Evolutionary conservation across 2,797 vertebrate species (phyloP).

Genomic region (Harpagifer antarcticus): DNA sequence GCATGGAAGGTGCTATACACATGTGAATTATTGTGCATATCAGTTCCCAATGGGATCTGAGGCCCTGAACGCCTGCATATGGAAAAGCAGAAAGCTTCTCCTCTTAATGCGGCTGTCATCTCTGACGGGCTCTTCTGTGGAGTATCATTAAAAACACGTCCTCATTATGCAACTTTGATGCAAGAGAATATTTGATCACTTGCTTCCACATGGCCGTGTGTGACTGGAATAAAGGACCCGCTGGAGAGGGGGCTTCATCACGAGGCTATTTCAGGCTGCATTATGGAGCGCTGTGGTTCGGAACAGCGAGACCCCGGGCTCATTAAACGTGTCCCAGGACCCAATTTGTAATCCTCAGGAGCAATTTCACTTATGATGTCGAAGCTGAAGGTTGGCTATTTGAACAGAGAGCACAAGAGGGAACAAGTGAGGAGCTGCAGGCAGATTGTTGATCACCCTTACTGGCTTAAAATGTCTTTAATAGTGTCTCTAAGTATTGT

Average conservation of each 20-base stretch:
- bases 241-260: conserved; percentile 52
- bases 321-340: conserved; percentile 40
- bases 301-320: conserved; percentile 41
- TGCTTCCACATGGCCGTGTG: conserved; percentile 42
- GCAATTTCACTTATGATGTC: conserved; percentile 4
- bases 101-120: conserved; percentile 55
- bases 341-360: conserved; percentile 23
- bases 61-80: conserved; percentile 11
- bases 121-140: conserved; percentile 34
- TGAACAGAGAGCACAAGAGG: background rate
- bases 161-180: conserved; percentile 70
- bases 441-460: too few species aligned
- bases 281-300: conserved; percentile 42
- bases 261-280: conserved; percentile 43
- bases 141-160: conserved; percentile 58
- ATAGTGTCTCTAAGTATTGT: too few species aligned
- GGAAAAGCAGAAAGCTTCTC: conserved; percentile 30
- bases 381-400: background rate
- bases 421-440: background rate
- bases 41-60: conserved; percentile 22
- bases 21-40: conserved; percentile 20
- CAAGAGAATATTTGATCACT: conserved; percentile 68
- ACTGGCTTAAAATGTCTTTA: too few species aligned
- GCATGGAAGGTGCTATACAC: too few species aligned
- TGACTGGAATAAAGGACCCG: conserved; percentile 35